phyloP scores from a whole-genome alignment of 2,888 invertebrate genomes.

The Lamproptera curius region DNA sequence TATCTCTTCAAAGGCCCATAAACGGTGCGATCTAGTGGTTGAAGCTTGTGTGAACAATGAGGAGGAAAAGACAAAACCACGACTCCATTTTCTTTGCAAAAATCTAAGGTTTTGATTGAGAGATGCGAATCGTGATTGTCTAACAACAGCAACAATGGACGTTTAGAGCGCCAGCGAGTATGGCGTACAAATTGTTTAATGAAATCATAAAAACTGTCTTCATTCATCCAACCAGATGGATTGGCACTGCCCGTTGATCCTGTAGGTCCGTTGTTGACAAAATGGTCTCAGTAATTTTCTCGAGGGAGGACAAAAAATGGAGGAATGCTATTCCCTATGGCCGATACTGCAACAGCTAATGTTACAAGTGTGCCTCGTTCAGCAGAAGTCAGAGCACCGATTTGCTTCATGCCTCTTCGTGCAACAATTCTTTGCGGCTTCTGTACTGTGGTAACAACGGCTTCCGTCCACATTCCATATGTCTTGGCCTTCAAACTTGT shows the following conservation, averaged over 20 bases:
- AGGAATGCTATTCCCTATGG: conserved; percentile 18
- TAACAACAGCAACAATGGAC: neutral
- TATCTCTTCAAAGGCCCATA: conserved; percentile 1
- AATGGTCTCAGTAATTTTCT: conserved; percentile 11
- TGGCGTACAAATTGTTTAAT: conserved; percentile 20
- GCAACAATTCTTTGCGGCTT: conserved; percentile 20
- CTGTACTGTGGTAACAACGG: conserved; percentile 18
- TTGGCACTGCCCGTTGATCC: conserved; percentile 12
- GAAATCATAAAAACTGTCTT: conserved; percentile 14
- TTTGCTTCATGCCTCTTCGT: conserved; percentile 12
- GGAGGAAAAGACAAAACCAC: conserved; percentile 3
- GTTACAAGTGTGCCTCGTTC: conserved; percentile 16
- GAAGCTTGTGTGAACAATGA: conserved; percentile 1
- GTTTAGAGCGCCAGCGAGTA: conserved; percentile 6
- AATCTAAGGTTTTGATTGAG: neutral
- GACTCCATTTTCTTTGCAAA: conserved; percentile 9
- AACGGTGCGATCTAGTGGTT: neutral
- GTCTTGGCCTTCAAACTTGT: conserved; percentile 23
- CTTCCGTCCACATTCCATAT: conserved; percentile 22
- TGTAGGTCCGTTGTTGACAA: neutral
- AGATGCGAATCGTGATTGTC: conserved; percentile 13
- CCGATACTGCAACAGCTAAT: conserved; percentile 11
- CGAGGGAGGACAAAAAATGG: conserved; percentile 21
- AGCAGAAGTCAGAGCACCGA: conserved; percentile 17
- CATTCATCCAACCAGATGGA: conserved; percentile 19